Base-by-base conservation (phyloP, 1,140 invertebrate species). In the Brachionus plicatilis region DNA sequence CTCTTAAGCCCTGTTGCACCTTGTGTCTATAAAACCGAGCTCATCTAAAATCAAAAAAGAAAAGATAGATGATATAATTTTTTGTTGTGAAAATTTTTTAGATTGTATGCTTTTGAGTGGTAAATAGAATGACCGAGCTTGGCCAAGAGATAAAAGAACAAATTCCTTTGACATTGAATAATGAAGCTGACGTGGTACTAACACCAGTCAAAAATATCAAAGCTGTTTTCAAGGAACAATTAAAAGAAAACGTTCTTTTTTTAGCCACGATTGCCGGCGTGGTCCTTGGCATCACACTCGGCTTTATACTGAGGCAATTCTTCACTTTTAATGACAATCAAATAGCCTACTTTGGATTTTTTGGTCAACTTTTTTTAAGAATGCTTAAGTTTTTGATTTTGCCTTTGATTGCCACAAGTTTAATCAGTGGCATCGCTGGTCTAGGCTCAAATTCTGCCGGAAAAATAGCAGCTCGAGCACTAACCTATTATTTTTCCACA, bases 381-480 rank as follows among this genome's bases (percentile, higher is more conserved):
- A 85, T 85, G 50, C 72, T 85, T 14, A 76, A 85, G 75, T 45
- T 85, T 45, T 14, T 85, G 4, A 85, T 85, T 14, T 24, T 85
- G n/a, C 84, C 84, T 12, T 70, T 85, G 33, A 85, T 85, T 14
- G 65, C 45, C 8, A 65, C 84, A 41, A 85, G 84, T 79, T 43
- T 85, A 5, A 85, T 85, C 12, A 65, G 65, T 50, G 53, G 65
- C 5, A 68, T 85, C 33, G 70, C 70, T 45, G 53, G 72, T 17
- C 17, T 85, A 9, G 70, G 43, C 29, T 56, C 84, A 9, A 47
- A 79, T 37, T 66, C 72, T 33, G 68, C 75, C 3, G 84, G 89
- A 7, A 86, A 86, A 83, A 87, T 89, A 83, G 89, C 88, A 1
- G 76, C 85, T 0, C 14, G 43, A 56, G 78, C 85, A 27, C 37